Percentiles rank a stretch among this genome's conserved stretches.
phyloP scores from a whole-genome alignment of 2,113 vertebrate species.

The Lipophrys pholis region DNA sequence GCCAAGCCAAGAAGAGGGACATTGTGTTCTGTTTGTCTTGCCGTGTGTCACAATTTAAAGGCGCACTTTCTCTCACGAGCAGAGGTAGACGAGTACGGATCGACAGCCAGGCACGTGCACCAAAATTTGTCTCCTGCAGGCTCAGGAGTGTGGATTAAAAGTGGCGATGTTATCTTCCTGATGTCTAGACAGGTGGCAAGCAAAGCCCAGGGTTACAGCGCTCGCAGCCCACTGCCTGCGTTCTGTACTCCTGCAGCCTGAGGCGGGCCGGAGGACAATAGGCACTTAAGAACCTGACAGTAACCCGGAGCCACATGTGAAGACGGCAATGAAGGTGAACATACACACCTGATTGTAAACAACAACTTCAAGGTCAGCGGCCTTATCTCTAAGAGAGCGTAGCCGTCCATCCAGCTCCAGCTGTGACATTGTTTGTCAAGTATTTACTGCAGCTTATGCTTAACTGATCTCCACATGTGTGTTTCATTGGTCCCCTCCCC shows the following conservation, averaged over 20 bases:
- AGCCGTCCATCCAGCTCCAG: constrained; percentile 42
- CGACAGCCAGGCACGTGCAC: constrained; percentile 40
- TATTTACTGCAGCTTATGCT: constrained; percentile 38
- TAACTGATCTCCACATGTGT: constrained; percentile 46
- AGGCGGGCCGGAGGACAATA: constrained; percentile 67
- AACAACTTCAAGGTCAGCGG: constrained; percentile 61
- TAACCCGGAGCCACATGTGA: constrained; percentile 56
- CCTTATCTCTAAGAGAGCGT: constrained; percentile 51
- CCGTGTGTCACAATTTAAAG: constrained; percentile 33
- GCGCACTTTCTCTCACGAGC: constrained; percentile 23
- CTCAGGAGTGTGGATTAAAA: constrained; percentile 62
- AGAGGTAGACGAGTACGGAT: constrained; percentile 32
- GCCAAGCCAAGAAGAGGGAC: constrained; percentile 18
- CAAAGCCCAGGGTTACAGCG: constrained; percentile 54
- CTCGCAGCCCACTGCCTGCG: constrained; percentile 29
- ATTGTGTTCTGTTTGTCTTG: constrained; percentile 41
- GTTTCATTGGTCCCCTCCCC: constrained; percentile 20
- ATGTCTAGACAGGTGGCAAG: constrained; percentile 78
- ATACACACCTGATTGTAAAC: constrained; percentile 18
- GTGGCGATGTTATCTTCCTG: constrained; percentile 64
- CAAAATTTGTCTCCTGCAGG: constrained; percentile 60
- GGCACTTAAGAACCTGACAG: constrained; percentile 56
- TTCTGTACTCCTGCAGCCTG: constrained; percentile 39
- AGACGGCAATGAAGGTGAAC: constrained; percentile 36
- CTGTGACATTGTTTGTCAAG: constrained; percentile 52